These are phyloP conservation scores for Diplodus puntazzo DNA, from an alignment of 2,797 vertebrate genomes.

Conservation along the genomic window DNA sequence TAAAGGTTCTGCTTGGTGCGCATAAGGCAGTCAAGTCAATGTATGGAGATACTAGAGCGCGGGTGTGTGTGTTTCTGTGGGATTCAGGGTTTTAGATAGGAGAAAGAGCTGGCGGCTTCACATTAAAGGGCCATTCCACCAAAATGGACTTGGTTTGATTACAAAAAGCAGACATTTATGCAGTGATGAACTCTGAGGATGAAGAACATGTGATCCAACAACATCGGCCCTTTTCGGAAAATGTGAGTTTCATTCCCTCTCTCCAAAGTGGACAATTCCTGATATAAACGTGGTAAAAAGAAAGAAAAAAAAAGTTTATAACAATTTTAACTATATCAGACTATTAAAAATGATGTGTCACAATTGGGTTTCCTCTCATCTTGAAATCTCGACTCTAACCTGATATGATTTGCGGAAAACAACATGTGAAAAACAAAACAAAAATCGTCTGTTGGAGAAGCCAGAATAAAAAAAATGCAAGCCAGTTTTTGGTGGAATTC, in stretches of 20 bases:
- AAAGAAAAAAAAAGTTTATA: background rate
- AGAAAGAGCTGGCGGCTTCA: constrained; percentile 32
- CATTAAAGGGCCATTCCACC: constrained; percentile 62
- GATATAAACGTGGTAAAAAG: background rate
- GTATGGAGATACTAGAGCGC: constrained; percentile 33
- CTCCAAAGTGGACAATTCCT: background rate
- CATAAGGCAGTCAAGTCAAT: constrained; percentile 73
- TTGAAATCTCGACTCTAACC: constrained; percentile 5
- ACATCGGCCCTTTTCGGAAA: background rate
- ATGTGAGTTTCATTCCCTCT: background rate
- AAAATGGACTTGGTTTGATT: constrained; percentile 32
- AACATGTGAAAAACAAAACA: background rate
- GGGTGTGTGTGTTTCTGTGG: constrained; percentile 2
- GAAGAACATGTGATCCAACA: background rate
- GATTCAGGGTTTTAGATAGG: constrained; percentile 14
- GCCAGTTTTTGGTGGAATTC: constrained; percentile 70
- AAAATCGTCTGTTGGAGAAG: background rate
- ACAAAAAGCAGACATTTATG: constrained; percentile 11
- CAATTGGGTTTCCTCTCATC: background rate
- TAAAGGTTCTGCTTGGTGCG: constrained; percentile 70
- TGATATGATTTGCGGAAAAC: constrained; percentile 19
- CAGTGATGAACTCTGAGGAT: constrained; percentile 6
- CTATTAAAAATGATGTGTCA: background rate
- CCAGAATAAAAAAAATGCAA: constrained; percentile 60
- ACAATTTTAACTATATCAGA: background rate